These are phyloP conservation scores for Irena cyanogastra DNA, from an alignment of 2,113 vertebrate genomes.

Conservation along the genomic window DNA sequence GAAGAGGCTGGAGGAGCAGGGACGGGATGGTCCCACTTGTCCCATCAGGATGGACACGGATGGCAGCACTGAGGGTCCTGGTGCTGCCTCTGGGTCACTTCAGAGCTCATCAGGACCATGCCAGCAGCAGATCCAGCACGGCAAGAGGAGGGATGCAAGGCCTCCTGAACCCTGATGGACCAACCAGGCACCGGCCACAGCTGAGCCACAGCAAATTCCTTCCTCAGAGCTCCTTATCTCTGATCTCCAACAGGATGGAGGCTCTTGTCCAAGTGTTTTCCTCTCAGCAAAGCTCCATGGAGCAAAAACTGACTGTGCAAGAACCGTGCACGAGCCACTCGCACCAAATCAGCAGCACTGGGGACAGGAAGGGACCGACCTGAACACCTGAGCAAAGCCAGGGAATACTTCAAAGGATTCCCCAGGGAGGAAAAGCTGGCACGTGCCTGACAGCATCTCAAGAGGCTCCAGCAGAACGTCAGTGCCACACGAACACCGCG, in stretches of 20 bases:
- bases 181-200: accelerated
- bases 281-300: background rate
- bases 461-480: background rate
- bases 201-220: background rate
- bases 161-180: background rate
- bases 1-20: background rate
- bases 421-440: background rate
- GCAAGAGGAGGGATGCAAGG: background rate
- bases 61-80: background rate
- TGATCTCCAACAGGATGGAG: background rate
- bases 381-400: background rate
- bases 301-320: accelerated
- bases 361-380: background rate
- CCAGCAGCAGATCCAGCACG: background rate
- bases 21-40: background rate
- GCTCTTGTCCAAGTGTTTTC: background rate
- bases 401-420: background rate
- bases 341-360: accelerated
- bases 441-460: background rate
- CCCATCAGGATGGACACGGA: accelerated
- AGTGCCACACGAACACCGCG: background rate
- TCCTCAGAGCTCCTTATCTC: background rate
- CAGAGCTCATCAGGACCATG: background rate
- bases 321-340: accelerated
- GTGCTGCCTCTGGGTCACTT: background rate